Base-by-base conservation (phyloP, 2,113 vertebrate species). In the Leptosomus discolor region DNA sequence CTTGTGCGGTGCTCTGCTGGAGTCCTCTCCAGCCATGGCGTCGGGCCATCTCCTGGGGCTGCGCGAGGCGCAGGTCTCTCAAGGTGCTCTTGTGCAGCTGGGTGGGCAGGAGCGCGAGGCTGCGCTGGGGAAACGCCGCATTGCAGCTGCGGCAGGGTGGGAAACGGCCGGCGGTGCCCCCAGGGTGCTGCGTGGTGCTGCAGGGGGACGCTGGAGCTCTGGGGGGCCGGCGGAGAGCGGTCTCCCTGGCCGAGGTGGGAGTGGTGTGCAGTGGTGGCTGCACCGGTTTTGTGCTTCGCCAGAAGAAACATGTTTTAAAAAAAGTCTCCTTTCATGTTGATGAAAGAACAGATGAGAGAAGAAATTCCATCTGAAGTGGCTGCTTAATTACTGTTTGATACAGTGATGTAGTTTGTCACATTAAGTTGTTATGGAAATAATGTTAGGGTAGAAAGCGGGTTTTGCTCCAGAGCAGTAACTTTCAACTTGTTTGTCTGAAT, bases 61-160 rank as follows among this genome's bases (percentile, higher is more conserved):
- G 29, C 7, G 63, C 19, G 20, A 41, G 39, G 34, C 2, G 43
- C 9, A 5, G 41, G 6, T 37, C 15, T 51, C 53, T 9, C 4
- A 0, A 0, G 0, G 1, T 15, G 26, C 56, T 30, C 24, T 10
- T 43, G 8, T 8, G 9, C 53, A 30, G 45, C 27, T 3, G 7
- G 73, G 7, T 12, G 11, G 24, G 65, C 45, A 51, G 51, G 22
- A 37, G 21, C 32, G 8, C 1, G 6, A 16, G 39, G 36, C 9
- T 3, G 32, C 11, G 39, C 12, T 3, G 29, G 1, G 6, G 82
- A 27, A 13, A 6, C 15, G 51, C 46, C 3, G 14, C 4, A 0
- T 15, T 8, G 7, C 8, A 3, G 6, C 23, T 5, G 2, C 11
- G 78, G 24, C 3, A 5, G 63, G 53, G 15, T 3, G 1, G 15